A percentile compares a stretch with the other conserved stretches of the same genome.
These are phyloP conservation scores for Seriola dumerili DNA, from an alignment of 2,113 vertebrate species.

Conservation along the genomic window DNA sequence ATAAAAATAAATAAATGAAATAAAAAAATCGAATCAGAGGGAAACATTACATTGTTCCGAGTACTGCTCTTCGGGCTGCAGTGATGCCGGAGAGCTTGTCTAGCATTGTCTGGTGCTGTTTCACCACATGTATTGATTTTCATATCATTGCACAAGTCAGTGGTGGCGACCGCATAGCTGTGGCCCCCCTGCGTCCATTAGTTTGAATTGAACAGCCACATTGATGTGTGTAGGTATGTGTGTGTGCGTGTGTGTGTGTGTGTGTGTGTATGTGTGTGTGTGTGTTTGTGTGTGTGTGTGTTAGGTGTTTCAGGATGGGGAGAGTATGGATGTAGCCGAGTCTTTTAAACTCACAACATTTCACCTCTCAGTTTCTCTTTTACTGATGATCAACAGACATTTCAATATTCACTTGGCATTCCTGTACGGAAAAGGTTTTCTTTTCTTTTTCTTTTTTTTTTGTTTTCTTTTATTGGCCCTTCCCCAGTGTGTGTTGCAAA, in stretches of 20 bases:
- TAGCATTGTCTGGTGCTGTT: constrained; percentile 36
- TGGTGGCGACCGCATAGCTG: constrained; percentile 36
- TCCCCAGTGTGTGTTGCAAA: constrained; percentile 43
- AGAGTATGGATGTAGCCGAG: constrained; percentile 37
- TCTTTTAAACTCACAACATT: constrained; percentile 48
- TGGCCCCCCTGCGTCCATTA: constrained; percentile 32
- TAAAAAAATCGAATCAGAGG: constrained; percentile 10
- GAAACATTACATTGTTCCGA: constrained; percentile 8
- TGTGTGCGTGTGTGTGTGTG: background rate
- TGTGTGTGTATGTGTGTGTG: background rate
- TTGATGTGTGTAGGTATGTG: constrained; percentile 19
- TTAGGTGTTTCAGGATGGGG: background rate
- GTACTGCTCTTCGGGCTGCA: constrained; percentile 1
- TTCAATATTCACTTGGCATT: constrained; percentile 53
- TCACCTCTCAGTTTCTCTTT: constrained; percentile 52
- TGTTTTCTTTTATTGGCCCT: constrained; percentile 12
- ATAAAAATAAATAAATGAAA: background rate
- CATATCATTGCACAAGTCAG: constrained; percentile 60
- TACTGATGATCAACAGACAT: constrained; percentile 52
- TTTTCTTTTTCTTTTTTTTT: constrained; percentile 7
- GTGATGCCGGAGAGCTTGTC: constrained; percentile 19
- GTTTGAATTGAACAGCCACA: constrained; percentile 41
- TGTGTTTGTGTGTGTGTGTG: too few species aligned
- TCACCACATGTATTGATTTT: constrained; percentile 68
- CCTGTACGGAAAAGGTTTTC: constrained; percentile 42